Conservation (phyloP, 2,888 invertebrate genomes). For the Lasiommata megera region DNA sequence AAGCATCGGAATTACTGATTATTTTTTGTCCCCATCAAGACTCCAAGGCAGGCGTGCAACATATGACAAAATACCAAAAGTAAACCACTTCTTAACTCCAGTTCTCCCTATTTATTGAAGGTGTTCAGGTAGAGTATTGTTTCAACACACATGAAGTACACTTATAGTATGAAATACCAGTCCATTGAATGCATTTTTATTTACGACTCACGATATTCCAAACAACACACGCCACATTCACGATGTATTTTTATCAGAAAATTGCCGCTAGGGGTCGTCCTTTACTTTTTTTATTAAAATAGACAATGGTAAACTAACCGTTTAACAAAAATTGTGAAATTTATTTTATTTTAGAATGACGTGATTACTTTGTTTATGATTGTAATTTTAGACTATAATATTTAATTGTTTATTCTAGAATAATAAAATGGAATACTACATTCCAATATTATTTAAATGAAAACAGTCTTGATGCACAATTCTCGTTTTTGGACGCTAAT, state of each 20-base stretch:
- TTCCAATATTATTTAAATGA: no score
- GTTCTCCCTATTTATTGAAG: constrained; percentile 46
- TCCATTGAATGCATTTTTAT: constrained; percentile 72
- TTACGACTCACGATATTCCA: constrained; percentile 76
- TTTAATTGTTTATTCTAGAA: no score
- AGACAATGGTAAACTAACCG: constrained; percentile 14
- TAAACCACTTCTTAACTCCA: constrained; percentile 49
- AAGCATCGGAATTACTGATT: constrained; percentile 71
- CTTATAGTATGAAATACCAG: constrained; percentile 53
- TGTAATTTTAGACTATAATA: no score
- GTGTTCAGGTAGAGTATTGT: constrained; percentile 44
- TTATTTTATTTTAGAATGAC: no score
- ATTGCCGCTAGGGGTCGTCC: constrained; percentile 66
- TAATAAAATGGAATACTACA: no score
- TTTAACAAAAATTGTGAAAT: not conserved
- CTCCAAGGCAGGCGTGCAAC: constrained; percentile 80
- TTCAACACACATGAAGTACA: constrained; percentile 54
- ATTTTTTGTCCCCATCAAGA: constrained; percentile 76
- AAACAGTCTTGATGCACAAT: not conserved
- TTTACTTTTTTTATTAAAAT: constrained; percentile 24
- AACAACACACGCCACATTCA: constrained; percentile 83
- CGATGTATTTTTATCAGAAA: constrained; percentile 67
- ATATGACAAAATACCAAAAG: constrained; percentile 72
- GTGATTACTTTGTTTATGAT: no score
- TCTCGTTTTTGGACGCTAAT: not conserved